Percentiles rank a stretch among this genome's conserved stretches.
Evolutionary conservation across 2,797 vertebrate species (phyloP).

Genomic region (Sparidentex hasta): DNA sequence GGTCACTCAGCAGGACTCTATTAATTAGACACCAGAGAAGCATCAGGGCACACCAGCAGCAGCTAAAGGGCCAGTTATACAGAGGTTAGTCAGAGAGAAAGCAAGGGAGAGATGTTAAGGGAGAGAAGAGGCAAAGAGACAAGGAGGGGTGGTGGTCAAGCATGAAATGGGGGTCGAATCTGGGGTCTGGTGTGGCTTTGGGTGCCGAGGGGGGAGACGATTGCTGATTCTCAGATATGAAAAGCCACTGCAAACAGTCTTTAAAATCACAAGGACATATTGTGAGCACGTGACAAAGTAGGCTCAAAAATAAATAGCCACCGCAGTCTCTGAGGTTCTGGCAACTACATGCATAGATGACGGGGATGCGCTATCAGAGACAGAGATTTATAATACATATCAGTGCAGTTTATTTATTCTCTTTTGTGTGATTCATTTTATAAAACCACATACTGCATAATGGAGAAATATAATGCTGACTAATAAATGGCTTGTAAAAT

Average conservation of each 20-base stretch:
- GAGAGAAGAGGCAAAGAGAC: background rate
- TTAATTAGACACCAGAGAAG: slow-evolving; percentile 60
- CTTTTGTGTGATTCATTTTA: background rate
- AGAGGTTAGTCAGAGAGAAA: slow-evolving; percentile 13
- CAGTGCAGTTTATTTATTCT: background rate
- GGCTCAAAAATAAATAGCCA: background rate
- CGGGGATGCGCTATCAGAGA: background rate
- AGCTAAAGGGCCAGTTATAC: slow-evolving; percentile 13
- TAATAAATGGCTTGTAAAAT: slow-evolving; percentile 35
- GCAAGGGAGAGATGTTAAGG: background rate
- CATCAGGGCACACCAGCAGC: slow-evolving; percentile 36
- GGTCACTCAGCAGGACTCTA: slow-evolving; percentile 50
- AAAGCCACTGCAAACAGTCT: background rate
- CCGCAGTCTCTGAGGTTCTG: background rate
- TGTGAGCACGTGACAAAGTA: background rate
- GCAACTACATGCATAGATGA: background rate
- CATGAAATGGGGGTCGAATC: background rate
- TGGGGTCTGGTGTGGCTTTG: background rate
- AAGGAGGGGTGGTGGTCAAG: slow-evolving; percentile 1
- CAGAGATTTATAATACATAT: background rate
- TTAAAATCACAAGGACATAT: background rate
- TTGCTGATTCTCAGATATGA: background rate
- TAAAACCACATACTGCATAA: slow-evolving; percentile 2
- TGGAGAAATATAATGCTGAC: slow-evolving; percentile 22
- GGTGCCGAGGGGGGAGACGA: background rate